Evolutionary conservation across 2,888 invertebrate species (phyloP).

Genomic region (Tromatobia lineatoria): DNA sequence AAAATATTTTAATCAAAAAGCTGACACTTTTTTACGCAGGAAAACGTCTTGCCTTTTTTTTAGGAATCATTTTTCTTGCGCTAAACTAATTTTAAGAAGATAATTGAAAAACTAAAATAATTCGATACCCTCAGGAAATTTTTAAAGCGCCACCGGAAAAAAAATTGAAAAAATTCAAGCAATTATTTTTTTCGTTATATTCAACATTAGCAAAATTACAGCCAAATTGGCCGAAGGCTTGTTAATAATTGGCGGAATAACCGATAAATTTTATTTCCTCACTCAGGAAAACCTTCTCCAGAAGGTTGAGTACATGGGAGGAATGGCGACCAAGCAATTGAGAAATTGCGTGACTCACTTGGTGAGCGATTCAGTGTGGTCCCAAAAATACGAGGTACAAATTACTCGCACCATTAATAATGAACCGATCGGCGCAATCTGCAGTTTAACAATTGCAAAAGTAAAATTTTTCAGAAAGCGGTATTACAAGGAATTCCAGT

Average conservation of each 20-base stretch:
- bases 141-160: too few relatives aligned
- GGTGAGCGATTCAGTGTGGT: constrained; percentile 91
- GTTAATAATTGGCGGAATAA: neutral
- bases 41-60: too few relatives aligned
- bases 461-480: constrained; percentile 88
- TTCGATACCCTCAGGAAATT: too few relatives aligned
- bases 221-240: neutral
- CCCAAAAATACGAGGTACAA: constrained; percentile 91
- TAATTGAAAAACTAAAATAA: too few relatives aligned
- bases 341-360: constrained; percentile 92
- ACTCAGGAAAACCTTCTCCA: constrained; percentile 88
- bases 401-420: constrained; percentile 27
- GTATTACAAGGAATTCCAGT: constrained; percentile 89
- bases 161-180: too few relatives aligned
- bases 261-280: constrained; percentile 10
- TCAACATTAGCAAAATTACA: too few relatives aligned
- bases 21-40: too few relatives aligned
- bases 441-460: constrained; percentile 53
- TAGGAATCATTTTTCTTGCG: too few relatives aligned
- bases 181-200: neutral
- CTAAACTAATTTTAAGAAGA: too few relatives aligned
- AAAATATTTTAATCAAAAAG: too few relatives aligned
- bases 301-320: constrained; percentile 92
- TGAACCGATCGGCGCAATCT: constrained; percentile 1
- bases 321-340: constrained; percentile 89